Evolutionary conservation across 2,888 invertebrate species (phyloP).

Genomic region (Poecilus cupreus): DNA sequence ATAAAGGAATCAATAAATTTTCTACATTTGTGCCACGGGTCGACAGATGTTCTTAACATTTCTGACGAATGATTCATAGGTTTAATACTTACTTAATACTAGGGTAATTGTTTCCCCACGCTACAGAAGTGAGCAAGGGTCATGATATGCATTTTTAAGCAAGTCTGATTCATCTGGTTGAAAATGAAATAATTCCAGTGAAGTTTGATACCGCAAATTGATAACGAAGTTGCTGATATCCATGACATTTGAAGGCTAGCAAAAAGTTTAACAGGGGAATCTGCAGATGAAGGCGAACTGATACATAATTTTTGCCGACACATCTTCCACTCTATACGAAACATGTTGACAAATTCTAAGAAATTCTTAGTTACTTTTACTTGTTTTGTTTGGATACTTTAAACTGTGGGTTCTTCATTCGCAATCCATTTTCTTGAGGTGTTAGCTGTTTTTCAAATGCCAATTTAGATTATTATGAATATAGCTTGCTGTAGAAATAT

Average conservation of each 20-base stretch:
- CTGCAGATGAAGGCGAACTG: background rate
- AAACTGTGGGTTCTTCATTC: too few relatives aligned
- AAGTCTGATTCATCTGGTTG: conserved; percentile 16
- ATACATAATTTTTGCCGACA: background rate
- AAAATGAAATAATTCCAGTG: background rate
- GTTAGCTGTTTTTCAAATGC: too few relatives aligned
- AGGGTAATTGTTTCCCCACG: conserved; percentile 34
- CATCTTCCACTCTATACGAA: too few relatives aligned
- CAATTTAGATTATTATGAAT: too few relatives aligned
- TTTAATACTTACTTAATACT: conserved; percentile 19
- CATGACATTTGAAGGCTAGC: background rate
- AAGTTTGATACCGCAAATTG: conserved; percentile 9
- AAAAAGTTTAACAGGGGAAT: background rate
- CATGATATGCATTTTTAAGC: conserved; percentile 35
- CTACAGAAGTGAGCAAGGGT: background rate
- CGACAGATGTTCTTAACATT: conserved; percentile 43
- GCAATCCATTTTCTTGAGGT: too few relatives aligned
- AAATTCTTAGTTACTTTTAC: too few relatives aligned
- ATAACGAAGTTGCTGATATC: background rate
- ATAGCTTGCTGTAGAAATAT: too few relatives aligned
- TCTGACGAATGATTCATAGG: conserved; percentile 39
- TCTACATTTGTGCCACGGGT: conserved; percentile 3
- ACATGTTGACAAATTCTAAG: too few relatives aligned
- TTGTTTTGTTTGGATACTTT: too few relatives aligned
- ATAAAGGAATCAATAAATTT: conserved; percentile 40